Base-by-base conservation (phyloP, 2,113 vertebrate species). In the Haliaeetus leucogaster region DNA sequence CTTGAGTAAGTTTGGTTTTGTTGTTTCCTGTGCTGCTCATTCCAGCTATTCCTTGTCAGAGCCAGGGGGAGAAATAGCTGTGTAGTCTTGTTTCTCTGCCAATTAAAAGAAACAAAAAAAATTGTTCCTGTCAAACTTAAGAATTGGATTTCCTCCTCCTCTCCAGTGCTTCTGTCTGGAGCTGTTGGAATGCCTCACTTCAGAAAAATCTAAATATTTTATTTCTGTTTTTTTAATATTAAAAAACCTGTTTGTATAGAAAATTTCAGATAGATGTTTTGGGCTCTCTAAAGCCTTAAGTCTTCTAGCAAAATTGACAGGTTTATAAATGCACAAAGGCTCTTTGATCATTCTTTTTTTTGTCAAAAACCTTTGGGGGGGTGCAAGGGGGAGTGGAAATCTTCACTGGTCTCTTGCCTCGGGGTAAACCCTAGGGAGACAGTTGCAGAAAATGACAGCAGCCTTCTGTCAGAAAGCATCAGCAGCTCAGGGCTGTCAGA, bases 321-420 rank as follows among this genome's bases (percentile, higher is more conserved):
- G 73, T 82, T 91, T 96, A 85, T 71, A 74, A 91, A 89, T 95
- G 87, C 73, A 89, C 77, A 96, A 93, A 96, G 94, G 73, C 61
- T 89, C 86, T 95, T 95, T 96, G 86, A 95, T 94, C 7, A 7
- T 61, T 52, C 3, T 26, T 14, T 27, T 27, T 79, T 92, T 88
- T 40, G 53, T 92, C 45, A 70, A 58, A 58, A 92, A 86, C 82
- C 63, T 89, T 78, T 0, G 0, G 4, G 3, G 17, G 13, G 3
- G 6, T 55, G 13, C 26, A 48, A 26, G 36, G 65, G 47, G 65
- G 61, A 84, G 47, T 30, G 32, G 43, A 59, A 94, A 10, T 61
- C 43, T 87, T 61, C 14, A 1, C 61, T 72, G 62, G 81, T 91
- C 61, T 89, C 61, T 95, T 76, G 87, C 93, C 86, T 94, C 70